Conservation (phyloP, 2,888 invertebrate genomes). For the Boloria euphrosyne region DNA sequence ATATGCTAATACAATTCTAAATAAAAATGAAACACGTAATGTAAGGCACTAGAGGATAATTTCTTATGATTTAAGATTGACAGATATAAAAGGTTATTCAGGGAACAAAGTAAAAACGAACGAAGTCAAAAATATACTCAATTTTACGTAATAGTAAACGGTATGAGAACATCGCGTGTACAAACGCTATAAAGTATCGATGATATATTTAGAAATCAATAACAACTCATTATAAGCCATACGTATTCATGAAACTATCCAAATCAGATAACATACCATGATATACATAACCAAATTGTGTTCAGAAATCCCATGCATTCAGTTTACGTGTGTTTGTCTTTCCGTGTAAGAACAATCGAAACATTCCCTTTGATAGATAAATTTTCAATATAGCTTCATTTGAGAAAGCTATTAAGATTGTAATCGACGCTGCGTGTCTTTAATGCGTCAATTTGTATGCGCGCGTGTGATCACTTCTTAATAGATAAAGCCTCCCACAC, state of each 20-base stretch:
- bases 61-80: too few species aligned
- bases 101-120: too few species aligned
- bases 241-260: slow-evolving; percentile 4
- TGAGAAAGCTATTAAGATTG: slow-evolving; percentile 63
- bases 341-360: slow-evolving; percentile 35
- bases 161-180: slow-evolving; percentile 5
- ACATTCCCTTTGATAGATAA: slow-evolving; percentile 45
- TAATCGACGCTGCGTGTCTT: slow-evolving; percentile 56
- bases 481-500: slow-evolving; percentile 62
- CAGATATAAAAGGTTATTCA: too few species aligned
- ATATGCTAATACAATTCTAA: not conserved
- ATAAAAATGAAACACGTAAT: not conserved
- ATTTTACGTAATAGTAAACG: not conserved
- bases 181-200: not conserved
- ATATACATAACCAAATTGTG: not conserved
- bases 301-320: not conserved
- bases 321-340: not conserved
- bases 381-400: slow-evolving; percentile 68
- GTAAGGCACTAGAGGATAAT: too few species aligned
- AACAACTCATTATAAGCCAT: slow-evolving; percentile 20
- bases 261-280: slow-evolving; percentile 2
- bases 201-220: slow-evolving; percentile 11
- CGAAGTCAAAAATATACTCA: not conserved
- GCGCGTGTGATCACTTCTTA: slow-evolving; percentile 61
- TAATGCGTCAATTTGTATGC: slow-evolving; percentile 75